Evolutionary conservation across 2,113 vertebrate species (phyloP).

Genomic region (Corythoichthys intestinalis): DNA sequence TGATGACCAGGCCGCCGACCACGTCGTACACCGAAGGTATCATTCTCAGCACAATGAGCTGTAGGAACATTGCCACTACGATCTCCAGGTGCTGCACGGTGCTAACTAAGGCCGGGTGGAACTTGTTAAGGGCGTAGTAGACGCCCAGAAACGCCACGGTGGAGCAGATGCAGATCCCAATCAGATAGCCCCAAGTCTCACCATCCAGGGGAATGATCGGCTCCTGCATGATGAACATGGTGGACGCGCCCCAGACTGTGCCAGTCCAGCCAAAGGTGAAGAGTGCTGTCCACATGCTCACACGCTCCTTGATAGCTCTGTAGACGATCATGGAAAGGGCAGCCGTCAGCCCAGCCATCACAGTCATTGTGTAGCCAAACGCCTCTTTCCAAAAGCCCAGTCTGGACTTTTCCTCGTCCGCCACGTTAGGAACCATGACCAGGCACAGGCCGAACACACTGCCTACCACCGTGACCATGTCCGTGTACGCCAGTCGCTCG

Average conservation of each 20-base stretch:
- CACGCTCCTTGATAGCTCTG: constrained; percentile 89
- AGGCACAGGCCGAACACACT: constrained; percentile 91
- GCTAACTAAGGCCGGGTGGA: constrained; percentile 95
- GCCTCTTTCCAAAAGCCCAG: constrained; percentile 94
- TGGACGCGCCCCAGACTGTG: constrained; percentile 90
- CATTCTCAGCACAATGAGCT: constrained; percentile 90
- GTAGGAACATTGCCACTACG: constrained; percentile 91
- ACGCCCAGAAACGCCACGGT: constrained; percentile 96
- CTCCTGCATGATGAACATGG: constrained; percentile 97
- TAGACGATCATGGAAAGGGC: constrained; percentile 98
- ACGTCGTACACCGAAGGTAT: constrained; percentile 87
- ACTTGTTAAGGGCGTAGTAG: constrained; percentile 93
- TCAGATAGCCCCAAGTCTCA: constrained; percentile 95
- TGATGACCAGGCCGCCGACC: constrained; percentile 86
- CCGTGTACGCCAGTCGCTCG: constrained; percentile 85
- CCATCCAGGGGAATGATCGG: constrained; percentile 91
- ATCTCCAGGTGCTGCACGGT: constrained; percentile 96
- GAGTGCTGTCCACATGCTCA: constrained; percentile 98
- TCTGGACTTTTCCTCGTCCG: constrained; percentile 83
- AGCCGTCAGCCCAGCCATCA: constrained; percentile 92
- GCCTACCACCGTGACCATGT: constrained; percentile 84
- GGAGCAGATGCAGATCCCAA: constrained; percentile 93
- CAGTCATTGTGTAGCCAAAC: constrained; percentile 96
- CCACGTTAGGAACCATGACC: constrained; percentile 93
- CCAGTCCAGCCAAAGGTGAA: constrained; percentile 99